Conservation (phyloP, 2,888 invertebrate species). For the Leptinotarsa rubiginosa region DNA sequence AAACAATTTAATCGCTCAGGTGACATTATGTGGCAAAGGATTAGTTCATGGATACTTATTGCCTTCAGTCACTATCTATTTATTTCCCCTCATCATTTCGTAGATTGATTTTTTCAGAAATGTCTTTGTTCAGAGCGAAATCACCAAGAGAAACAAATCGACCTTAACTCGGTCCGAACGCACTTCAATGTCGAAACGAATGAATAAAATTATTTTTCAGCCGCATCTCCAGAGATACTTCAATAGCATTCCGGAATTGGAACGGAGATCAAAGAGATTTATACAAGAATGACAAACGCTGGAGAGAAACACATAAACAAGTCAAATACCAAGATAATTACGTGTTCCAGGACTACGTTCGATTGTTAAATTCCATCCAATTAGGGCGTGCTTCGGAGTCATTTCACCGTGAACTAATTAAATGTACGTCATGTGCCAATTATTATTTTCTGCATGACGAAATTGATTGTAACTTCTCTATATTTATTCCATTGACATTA, state of each 20-base stretch:
- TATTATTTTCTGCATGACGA: conserved; percentile 45
- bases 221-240: conserved; percentile 2
- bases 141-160: conserved; percentile 1
- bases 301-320: conserved; percentile 19
- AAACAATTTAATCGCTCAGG: too few species aligned
- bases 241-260: neutral
- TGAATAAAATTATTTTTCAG: conserved; percentile 16
- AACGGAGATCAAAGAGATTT: conserved; percentile 14
- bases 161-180: neutral
- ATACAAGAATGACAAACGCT: conserved; percentile 11
- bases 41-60: too few species aligned
- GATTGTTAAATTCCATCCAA: conserved; percentile 46
- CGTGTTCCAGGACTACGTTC: conserved; percentile 35
- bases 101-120: neutral
- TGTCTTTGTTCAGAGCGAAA: neutral
- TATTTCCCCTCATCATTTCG: neutral
- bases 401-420: conserved; percentile 42
- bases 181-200: conserved; percentile 11
- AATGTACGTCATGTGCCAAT: conserved; percentile 43
- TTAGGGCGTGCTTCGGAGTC: conserved; percentile 39
- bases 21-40: too few species aligned
- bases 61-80: too few species aligned
- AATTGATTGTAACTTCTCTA: conserved; percentile 39
- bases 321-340: conserved; percentile 31
- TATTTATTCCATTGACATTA: conserved; percentile 21